A percentile compares a stretch with the other conserved stretches of the same genome.
Conservation (phyloP, 2,888 invertebrate genomes). For the Tanytarsus gracilentus region DNA sequence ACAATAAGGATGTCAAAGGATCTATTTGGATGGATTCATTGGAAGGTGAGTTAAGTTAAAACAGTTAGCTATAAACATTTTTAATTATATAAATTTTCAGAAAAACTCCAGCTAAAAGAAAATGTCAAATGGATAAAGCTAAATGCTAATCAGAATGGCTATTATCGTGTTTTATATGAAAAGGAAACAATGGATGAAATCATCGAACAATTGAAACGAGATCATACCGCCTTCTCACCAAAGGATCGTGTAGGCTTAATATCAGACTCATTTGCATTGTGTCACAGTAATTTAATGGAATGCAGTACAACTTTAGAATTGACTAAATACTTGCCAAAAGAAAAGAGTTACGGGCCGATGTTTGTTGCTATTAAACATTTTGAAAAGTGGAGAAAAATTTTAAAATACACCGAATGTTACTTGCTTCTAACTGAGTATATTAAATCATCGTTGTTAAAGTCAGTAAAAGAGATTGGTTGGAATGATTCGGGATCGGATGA, state of each 20-base stretch:
- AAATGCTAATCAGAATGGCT: constrained; percentile 42
- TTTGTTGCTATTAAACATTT: constrained; percentile 39
- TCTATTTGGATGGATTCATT: constrained; percentile 42
- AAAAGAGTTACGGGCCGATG: constrained; percentile 42
- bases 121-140: constrained; percentile 44
- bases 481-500: constrained; percentile 40
- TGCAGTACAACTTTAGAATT: constrained; percentile 43
- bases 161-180: constrained; percentile 42
- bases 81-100: background rate
- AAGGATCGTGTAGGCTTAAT: constrained; percentile 43
- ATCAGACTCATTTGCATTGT: constrained; percentile 43
- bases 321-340: constrained; percentile 41
- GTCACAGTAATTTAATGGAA: constrained; percentile 42
- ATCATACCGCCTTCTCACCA: constrained; percentile 39
- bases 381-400: constrained; percentile 44
- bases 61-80: background rate
- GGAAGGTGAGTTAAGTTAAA: constrained; percentile 36
- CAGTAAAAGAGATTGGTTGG: constrained; percentile 41
- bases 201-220: constrained; percentile 38
- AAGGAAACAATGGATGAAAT: constrained; percentile 42
- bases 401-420: constrained; percentile 44
- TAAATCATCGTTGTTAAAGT: constrained; percentile 40
- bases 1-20: constrained; percentile 38
- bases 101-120: constrained; percentile 33
- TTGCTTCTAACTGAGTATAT: constrained; percentile 43